Evolutionary conservation across 1,140 invertebrate species (phyloP), one percentile per base, ranked within the genome.

Genomic region (Gryllus bimaculatus): DNA sequence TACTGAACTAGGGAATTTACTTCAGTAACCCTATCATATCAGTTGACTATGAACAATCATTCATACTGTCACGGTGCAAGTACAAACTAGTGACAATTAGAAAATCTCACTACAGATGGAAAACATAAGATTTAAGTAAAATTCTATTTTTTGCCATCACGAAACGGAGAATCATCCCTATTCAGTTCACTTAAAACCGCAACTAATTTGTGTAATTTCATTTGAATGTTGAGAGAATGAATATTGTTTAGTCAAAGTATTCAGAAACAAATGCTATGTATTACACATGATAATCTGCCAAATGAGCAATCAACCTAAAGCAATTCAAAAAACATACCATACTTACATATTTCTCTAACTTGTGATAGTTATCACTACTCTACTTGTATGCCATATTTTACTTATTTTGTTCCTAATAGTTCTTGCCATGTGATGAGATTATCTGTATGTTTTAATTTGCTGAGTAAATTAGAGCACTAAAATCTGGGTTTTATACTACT

Each of bases 21-120:
- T 66, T 66, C 54, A 13, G 54, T 66, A 66, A 66, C 54, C 54
- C 10, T 66, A 13, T 18, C 54, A 66, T 66, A 66, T 66, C 54
- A 66, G 54, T 66, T 66, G 54, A 66, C 54, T 66, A 66, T 66
- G 54, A 66, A 66, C 54, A 66, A 66, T 66, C 54, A 66, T 66
- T 66, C 54, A 66, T 66, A 66, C 54, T 66, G 54, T 66, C 54
- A 66, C 54, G 18, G 54, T 66, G 54, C 18, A 18, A 66, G 54
- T 66, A 66, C 54, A 66, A 66, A 66, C 54, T 66, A 66, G 54
- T 66, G 54, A 66, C 54, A 66, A 13, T 66, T 66, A 66, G 54
- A 66, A 18, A 66, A 66, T 13, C 18, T 66, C 54, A 66, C 54
- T 66, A 66, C 54, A 39, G 26, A 39, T 39, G 26, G 26, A 39